Base-by-base conservation (phyloP, 2,113 vertebrate genomes). In the Rhineura floridana region DNA sequence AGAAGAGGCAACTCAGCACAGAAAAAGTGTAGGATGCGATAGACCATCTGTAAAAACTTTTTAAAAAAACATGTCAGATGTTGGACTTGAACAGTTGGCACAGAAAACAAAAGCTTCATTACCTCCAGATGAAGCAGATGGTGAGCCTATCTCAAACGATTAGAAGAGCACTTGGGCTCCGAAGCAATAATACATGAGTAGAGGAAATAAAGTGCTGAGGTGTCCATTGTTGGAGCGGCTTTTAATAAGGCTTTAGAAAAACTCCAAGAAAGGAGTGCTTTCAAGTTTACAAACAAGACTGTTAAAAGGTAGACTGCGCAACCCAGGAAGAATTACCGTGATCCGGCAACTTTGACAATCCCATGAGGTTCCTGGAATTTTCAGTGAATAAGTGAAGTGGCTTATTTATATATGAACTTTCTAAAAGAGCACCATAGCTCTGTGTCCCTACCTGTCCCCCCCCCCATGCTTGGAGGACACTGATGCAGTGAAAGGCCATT, bases 41-140 rank as follows among this genome's bases (percentile, higher is more conserved):
- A 83, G 69, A n/a, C 81, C 91, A 93, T 93, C 92, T 94, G 90
- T 91, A 89, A 92, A 93, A 94, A 90, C 84, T 91, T 89, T 84
- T 46, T 67, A n/a, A n/a, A n/a, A n/a, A n/a, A 19, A 21, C 55
- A 59, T 84, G 52, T 93, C 87, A 89, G 86, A 93, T 89, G 76
- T 36, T 89, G 92, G 79, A 46, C 82, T 85, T 90, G 72, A 92
- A 88, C 89, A 94, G 72, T 36, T 95, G 89, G 77, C 92, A 44
- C 8, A 81, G 62, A 88, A 81, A 93, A 85, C 0, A 80, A 92
- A 95, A 95, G 46, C 80, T 44, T 94, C 91, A 93, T 94, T 95
- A 89, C 85, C 82, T 95, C 93, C 93, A 94, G 90, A 94, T 94
- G 93, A 95, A 91, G 77, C 87, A 95, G 90, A 89, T 91, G 85